These are phyloP conservation scores for Ochotona princeps DNA, from an alignment of 2,113 vertebrate genomes.

Conservation along the genomic window DNA sequence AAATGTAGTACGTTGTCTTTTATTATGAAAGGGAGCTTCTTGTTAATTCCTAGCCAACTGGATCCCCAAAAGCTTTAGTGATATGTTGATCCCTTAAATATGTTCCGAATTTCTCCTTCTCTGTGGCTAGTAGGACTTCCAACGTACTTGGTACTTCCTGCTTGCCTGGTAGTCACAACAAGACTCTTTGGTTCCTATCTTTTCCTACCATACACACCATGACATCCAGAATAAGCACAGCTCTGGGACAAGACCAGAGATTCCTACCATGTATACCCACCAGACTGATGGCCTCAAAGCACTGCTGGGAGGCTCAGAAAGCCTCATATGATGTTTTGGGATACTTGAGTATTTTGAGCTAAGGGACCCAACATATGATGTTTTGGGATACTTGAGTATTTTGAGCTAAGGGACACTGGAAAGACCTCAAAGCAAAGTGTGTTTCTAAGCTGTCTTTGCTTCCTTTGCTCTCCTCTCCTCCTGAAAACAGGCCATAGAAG, in stretches of 20 bases:
- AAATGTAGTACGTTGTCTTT: neutral
- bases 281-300: neutral
- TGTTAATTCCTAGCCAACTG: neutral
- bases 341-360: neutral
- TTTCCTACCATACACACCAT: neutral
- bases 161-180: neutral
- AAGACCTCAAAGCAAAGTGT: neutral
- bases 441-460: neutral
- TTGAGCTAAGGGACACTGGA: too few species aligned
- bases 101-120: neutral
- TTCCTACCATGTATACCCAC: neutral
- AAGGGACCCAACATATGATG: neutral
- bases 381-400: neutral
- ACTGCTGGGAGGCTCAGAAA: neutral
- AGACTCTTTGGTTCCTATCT: neutral
- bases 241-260: neutral
- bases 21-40: neutral
- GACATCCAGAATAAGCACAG: neutral
- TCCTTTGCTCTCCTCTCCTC: neutral
- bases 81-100: neutral
- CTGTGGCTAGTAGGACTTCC: neutral
- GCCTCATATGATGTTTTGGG: too few species aligned
- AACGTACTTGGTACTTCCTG: neutral
- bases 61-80: neutral
- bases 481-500: neutral